Conservation (phyloP, 2,113 vertebrate genomes). For the Lutjanus erythropterus region DNA sequence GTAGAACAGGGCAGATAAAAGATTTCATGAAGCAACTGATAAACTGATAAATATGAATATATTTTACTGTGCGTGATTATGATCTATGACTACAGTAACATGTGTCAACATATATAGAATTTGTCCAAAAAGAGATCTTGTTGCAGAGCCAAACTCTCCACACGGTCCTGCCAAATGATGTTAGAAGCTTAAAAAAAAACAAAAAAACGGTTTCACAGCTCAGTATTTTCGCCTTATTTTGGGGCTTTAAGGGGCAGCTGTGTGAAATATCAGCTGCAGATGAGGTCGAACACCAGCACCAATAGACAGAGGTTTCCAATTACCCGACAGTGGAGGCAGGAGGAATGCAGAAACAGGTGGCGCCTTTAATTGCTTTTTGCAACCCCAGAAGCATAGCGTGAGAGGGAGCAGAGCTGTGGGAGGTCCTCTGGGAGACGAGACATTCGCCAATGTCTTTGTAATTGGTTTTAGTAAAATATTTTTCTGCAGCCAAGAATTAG, state of each 20-base stretch:
- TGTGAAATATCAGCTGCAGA: conserved; percentile 74
- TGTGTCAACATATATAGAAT: not conserved
- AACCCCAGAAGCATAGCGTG: conserved; percentile 70
- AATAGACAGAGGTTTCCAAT: conserved; percentile 81
- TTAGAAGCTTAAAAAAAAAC: not conserved
- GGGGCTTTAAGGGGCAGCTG: conserved; percentile 65
- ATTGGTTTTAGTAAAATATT: conserved; percentile 69
- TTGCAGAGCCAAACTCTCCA: not conserved
- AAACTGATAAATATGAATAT: too few relatives aligned
- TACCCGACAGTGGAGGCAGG: conserved; percentile 73
- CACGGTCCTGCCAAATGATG: not conserved
- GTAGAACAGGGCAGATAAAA: not conserved
- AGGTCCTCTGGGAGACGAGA: conserved; percentile 58
- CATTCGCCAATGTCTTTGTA: conserved; percentile 59
- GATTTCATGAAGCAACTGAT: not conserved
- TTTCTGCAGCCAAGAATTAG: conserved; percentile 32
- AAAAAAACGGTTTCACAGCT: conserved; percentile 18
- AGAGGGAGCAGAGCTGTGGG: conserved; percentile 64
- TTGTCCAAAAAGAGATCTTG: not conserved
- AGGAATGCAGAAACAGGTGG: conserved; percentile 79
- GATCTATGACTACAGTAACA: not conserved
- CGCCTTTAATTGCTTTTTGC: conserved; percentile 83
- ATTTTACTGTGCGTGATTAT: not conserved
- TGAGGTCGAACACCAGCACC: conserved; percentile 65
- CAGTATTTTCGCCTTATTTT: conserved; percentile 44